Conservation (phyloP, 2,888 invertebrate genomes). For the Allolobophora icterica region DNA sequence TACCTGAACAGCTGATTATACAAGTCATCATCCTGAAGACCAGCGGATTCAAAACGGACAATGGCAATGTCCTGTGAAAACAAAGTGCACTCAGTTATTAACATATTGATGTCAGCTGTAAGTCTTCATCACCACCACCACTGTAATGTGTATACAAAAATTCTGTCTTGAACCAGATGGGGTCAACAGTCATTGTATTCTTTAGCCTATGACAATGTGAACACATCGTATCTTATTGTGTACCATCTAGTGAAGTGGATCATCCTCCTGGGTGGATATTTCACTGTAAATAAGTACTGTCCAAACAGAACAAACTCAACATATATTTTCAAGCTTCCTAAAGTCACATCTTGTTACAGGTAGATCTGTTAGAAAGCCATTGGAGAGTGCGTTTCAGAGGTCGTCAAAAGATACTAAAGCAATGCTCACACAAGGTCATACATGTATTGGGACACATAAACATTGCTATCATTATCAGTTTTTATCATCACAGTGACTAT, state of each 20-base stretch:
- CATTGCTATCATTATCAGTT: not conserved
- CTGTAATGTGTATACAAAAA: not conserved
- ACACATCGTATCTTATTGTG: not conserved
- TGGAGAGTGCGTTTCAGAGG: not conserved
- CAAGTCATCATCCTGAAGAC: constrained; percentile 78
- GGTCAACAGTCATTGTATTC: not conserved
- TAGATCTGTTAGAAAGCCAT: not conserved
- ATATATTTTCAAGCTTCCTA: too few relatives aligned
- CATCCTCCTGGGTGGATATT: not conserved
- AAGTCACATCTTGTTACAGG: not conserved
- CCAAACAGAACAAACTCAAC: not conserved
- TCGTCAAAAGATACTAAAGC: not conserved
- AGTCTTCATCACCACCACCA: not conserved
- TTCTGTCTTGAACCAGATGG: not conserved
- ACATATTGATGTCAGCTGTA: not conserved
- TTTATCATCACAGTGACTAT: too few relatives aligned
- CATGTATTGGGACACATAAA: too few relatives aligned
- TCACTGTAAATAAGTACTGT: not conserved
- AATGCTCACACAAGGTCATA: not conserved
- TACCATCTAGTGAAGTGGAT: not conserved
- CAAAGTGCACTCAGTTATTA: not conserved
- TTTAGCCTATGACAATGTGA: not conserved
- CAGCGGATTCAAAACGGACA: constrained; percentile 80
- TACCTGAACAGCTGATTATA: constrained; percentile 87
- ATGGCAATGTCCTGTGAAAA: constrained; percentile 76